Conservation (phyloP, 37 sponge, comb jelly and placozoan species). For the Trichoplax adhaerens region DNA sequence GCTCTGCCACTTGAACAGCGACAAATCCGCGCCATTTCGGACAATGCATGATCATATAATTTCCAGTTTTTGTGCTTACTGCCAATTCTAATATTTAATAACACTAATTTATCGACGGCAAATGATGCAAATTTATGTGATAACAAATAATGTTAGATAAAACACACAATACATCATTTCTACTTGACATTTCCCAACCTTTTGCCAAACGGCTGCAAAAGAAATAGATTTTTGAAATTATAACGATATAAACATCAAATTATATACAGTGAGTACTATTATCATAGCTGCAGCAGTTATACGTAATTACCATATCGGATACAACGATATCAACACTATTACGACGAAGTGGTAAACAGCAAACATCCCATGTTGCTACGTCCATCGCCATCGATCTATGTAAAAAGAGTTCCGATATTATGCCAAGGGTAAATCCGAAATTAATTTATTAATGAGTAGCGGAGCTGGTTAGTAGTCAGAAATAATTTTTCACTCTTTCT, state of each 20-base stretch:
- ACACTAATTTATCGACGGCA: not conserved
- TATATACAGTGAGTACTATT: no score
- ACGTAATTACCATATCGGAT: constrained; percentile 35
- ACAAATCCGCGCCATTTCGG: constrained; percentile 42
- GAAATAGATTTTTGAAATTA: not conserved
- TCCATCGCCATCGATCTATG: constrained; percentile 2
- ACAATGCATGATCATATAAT: constrained; percentile 33
- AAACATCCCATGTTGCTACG: constrained; percentile 38
- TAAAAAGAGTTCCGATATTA: no score
- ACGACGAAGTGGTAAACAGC: constrained; percentile 25
- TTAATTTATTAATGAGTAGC: no score
- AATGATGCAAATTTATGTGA: not conserved
- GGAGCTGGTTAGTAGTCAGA: no score
- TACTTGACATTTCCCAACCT: constrained; percentile 3
- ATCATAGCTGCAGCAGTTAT: no score
- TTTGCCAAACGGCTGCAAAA: constrained; percentile 52
- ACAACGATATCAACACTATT: constrained; percentile 44
- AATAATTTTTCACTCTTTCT: no score
- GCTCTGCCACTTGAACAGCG: constrained; percentile 27
- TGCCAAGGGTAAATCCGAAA: no score
- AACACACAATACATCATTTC: no score
- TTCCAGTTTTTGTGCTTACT: constrained; percentile 26
- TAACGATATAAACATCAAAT: no score
- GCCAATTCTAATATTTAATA: constrained; percentile 22
- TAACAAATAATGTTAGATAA: no score